Evolutionary conservation across 2,113 vertebrate genomes (phyloP).

Genomic region (Ctenodactylus gundi): DNA sequence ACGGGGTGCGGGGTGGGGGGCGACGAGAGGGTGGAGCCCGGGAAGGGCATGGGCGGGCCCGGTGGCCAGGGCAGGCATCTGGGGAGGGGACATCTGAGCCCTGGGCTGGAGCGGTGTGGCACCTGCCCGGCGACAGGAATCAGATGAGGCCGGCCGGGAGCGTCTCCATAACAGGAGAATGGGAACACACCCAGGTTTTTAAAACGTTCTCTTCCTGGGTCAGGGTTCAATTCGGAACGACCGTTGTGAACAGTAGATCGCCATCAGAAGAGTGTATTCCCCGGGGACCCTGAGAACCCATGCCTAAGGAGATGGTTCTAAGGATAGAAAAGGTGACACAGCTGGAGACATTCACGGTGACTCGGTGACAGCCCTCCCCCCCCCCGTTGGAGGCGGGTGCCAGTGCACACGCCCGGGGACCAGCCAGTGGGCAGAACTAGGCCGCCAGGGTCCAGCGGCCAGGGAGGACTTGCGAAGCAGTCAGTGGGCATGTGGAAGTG

Average conservation of each 20-base stretch:
- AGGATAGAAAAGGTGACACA: neutral
- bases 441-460: neutral
- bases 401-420: too few relatives aligned
- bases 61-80: neutral
- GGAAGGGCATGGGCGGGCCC: too few relatives aligned
- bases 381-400: too few relatives aligned
- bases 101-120: neutral
- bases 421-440: too few relatives aligned
- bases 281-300: neutral
- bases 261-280: neutral
- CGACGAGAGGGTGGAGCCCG: accelerated
- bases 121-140: neutral
- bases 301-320: conserved; percentile 31
- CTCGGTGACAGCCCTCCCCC: too few relatives aligned
- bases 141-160: too few relatives aligned
- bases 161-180: neutral
- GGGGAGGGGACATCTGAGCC: neutral
- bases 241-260: conserved; percentile 3
- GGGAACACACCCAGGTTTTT: neutral
- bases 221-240: neutral
- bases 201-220: neutral
- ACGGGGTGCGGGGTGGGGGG: accelerated
- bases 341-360: too few relatives aligned
- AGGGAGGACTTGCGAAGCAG: neutral
- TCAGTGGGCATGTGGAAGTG: neutral